Base-by-base conservation (phyloP, 2,113 vertebrate genomes). In the Hypocryptadius cinnamomeus region DNA sequence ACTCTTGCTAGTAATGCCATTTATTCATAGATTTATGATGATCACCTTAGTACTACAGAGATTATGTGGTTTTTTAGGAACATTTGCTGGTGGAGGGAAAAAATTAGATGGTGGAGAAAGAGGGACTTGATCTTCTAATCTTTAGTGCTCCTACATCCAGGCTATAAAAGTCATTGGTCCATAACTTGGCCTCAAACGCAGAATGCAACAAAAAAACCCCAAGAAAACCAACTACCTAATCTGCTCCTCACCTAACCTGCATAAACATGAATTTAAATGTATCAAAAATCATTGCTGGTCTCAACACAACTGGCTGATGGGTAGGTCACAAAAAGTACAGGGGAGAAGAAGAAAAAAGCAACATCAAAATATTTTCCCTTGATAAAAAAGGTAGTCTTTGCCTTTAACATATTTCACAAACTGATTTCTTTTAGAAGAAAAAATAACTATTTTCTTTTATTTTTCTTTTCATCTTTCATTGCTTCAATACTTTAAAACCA, bases 391-490 rank as follows among this genome's bases (percentile, higher is more conserved):
- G 50, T 73, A 93, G 77, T 15, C 59, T 87, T 96, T 95, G 64
- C 45, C 70, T 95, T 94, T 89, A 94, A 92, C 33, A 72, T 39
- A 85, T 94, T 89, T 76, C 93, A 93, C 59, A 97, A 77, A 45
- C 25, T 87, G n/a, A 85, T 93, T 90, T 69, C 24, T 91, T 90
- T 61, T 8, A 47, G n/a, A n/a, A 71, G 30, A 66, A 79, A 93
- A 91, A 59, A 48, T 3, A 54, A 7, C 24, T 8, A 4, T 4
- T 1, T 28, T 50, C 21, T 57, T 45, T 56, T 27, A 16, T 65
- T 79, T 81, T 92, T 78, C 47, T 96, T 91, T 94, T 61, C 82
- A 69, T 94, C 87, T 92, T 95, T 93, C 48, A 28, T 92, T 97
- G 85, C 94, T 96, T 93, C 50, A 87, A 48, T 85, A 70, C 82